A percentile compares a stretch with the other conserved stretches of the same genome.
Conservation (phyloP, 2,888 invertebrate species). For the Tenthredo scrophulariae region DNA sequence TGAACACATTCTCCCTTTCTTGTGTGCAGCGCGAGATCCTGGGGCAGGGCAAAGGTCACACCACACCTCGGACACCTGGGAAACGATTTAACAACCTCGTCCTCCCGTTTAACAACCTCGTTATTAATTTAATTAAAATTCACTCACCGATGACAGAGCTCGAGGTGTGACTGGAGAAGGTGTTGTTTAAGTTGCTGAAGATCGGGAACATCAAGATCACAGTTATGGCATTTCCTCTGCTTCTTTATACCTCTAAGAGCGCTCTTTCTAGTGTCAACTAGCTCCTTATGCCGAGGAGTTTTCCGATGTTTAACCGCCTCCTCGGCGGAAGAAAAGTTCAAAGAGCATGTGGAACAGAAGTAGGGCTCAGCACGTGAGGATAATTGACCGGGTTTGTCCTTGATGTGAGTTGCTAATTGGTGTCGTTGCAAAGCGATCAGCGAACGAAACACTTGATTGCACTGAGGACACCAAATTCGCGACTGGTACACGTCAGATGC, state of each 20-base stretch:
- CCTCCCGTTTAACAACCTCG: not conserved
- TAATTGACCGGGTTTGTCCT: constrained; percentile 59
- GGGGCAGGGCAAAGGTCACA: constrained; percentile 84
- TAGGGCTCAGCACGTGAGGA: constrained; percentile 75
- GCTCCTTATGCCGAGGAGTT: constrained; percentile 83
- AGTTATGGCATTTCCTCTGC: constrained; percentile 82
- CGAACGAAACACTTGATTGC: constrained; percentile 82
- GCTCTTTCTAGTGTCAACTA: constrained; percentile 77
- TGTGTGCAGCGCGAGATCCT: constrained; percentile 88
- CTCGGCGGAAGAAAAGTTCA: constrained; percentile 82
- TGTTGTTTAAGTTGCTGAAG: constrained; percentile 83
- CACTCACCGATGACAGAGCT: constrained; percentile 82
- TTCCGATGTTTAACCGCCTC: constrained; percentile 86
- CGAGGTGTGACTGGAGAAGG: constrained; percentile 82
- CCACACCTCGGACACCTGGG: constrained; percentile 88
- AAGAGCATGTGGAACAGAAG: constrained; percentile 85
- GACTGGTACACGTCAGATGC: constrained; percentile 85
- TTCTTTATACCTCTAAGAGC: constrained; percentile 76
- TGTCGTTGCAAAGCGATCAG: constrained; percentile 85
- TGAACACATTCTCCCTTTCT: constrained; percentile 80
- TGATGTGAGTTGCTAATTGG: constrained; percentile 82
- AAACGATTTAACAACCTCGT: not conserved
- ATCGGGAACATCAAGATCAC: constrained; percentile 80
- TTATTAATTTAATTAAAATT: not conserved
- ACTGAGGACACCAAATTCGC: constrained; percentile 82